Evolutionary conservation across 2,113 vertebrate genomes (phyloP), one percentile per base, ranked within the genome.

Genomic region (Cardinalis cardinalis): DNA sequence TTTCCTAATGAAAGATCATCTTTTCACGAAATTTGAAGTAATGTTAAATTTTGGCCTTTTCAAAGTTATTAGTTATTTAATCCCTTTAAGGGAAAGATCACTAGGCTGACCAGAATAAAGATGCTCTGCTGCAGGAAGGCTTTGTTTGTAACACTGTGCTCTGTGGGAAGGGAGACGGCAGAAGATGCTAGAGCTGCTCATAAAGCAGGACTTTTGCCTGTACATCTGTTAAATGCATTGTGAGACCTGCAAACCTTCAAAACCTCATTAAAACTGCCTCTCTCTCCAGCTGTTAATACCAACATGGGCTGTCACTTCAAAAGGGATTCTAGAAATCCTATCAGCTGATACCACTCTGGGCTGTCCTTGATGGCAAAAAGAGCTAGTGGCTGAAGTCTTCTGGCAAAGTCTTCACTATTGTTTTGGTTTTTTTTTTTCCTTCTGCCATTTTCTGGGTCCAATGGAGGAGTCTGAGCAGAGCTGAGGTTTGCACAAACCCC

Each of bases 331-430:
- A 82, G 76, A 61, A 93, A 66, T 59, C 51, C 43, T 34, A 0
- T 53, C n/a, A 66, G n/a, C 69, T 72, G 38, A 11, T 51, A 25
- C 7, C 61, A 44, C 52, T 73, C 26, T 26, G 44, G 84, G 38
- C 52, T 80, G 72, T 52, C 52, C 59, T 79, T 49, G 1, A 0
- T 41, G 72, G 64, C 72, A 83, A 46, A 74, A 24, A 18, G 46
- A 63, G 79, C 52, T 56, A 38, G 40, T 52, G 43, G 9, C 25
- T 38, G 65, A 60, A 88, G n/a, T 29, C 14, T 88, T 83, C 36
- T 19, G 32, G 49, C 20, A 24, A 41, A 23, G 29, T 63, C 18
- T 9, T 52, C 0, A 0, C 8, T 26, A 29, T 5, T 46, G 29
- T 29, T 76, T 52, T 13, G 6, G 2, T 8, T 4, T 26, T 58